A percentile compares a stretch with the other conserved stretches of the same genome.
These are phyloP conservation scores for Dendronephthya gigantea DNA, from an alignment of 64 coral and sea anemone genomes.

Conservation along the genomic window DNA sequence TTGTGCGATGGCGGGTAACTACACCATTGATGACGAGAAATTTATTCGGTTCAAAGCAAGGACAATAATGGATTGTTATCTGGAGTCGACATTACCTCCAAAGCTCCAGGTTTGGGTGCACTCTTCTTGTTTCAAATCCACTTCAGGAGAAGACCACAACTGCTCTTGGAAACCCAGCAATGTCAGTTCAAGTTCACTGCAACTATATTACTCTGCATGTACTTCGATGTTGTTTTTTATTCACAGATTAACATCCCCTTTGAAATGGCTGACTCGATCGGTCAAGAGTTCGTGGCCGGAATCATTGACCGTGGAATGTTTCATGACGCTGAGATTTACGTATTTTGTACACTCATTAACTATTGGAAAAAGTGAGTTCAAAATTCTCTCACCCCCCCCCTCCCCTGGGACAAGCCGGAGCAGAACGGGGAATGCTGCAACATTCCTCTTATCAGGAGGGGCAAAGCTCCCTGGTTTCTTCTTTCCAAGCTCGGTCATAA, in stretches of 20 bases:
- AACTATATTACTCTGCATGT: too few relatives aligned
- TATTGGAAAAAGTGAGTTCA: constrained; percentile 16
- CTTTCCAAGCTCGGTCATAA: too few relatives aligned
- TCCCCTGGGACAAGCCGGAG: too few relatives aligned
- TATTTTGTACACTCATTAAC: neutral
- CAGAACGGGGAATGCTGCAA: too few relatives aligned
- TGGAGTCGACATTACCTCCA: constrained; percentile 76
- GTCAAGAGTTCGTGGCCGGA: neutral
- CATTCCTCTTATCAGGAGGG: too few relatives aligned
- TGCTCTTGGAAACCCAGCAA: neutral
- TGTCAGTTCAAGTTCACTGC: too few relatives aligned
- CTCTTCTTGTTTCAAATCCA: neutral
- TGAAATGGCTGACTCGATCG: constrained; percentile 63
- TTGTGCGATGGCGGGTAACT: constrained; percentile 73
- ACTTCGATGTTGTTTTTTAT: neutral
- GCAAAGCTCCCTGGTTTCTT: too few relatives aligned
- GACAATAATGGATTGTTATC: constrained; percentile 57
- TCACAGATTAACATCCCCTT: constrained; percentile 61
- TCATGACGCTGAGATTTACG: neutral
- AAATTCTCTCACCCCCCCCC: too few relatives aligned
- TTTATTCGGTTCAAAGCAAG: constrained; percentile 60
- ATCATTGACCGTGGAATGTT: neutral
- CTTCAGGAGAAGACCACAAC: too few relatives aligned
- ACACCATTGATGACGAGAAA: constrained; percentile 70
- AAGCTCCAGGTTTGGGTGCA: constrained; percentile 46